A percentile compares a stretch with the other conserved stretches of the same genome.
Evolutionary conservation across 2,113 vertebrate species (phyloP).

Genomic region (Notechis scutatus): DNA sequence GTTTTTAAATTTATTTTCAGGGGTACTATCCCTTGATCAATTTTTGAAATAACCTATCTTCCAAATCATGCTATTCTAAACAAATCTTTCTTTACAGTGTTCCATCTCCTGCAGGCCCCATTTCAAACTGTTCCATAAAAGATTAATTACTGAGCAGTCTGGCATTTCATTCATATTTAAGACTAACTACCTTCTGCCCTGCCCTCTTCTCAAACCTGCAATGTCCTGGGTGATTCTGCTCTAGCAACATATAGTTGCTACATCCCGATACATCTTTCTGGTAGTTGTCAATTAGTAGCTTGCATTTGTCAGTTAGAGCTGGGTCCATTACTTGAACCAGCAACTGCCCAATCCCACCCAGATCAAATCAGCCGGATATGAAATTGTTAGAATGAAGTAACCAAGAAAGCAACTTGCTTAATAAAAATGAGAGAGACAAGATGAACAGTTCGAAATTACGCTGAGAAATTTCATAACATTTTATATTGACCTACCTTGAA

Average conservation of each 20-base stretch:
- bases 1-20: neutral
- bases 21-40: neutral
- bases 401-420: neutral
- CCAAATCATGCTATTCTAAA: neutral
- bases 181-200: neutral
- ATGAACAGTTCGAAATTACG: neutral
- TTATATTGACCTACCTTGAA: conserved; percentile 72
- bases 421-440: neutral
- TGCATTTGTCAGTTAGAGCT: too few species aligned
- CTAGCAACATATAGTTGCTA: neutral
- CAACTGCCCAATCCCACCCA: neutral
- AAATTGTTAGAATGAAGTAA: neutral
- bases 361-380: neutral
- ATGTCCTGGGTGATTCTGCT: neutral
- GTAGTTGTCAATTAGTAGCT: too few species aligned
- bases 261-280: neutral
- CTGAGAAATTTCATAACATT: neutral
- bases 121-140: neutral
- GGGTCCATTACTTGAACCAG: neutral
- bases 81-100: neutral
- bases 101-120: neutral
- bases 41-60: neutral
- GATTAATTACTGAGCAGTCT: neutral
- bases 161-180: neutral
- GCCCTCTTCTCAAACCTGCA: neutral